Evolutionary conservation across 2,113 vertebrate genomes (phyloP), one percentile per base, ranked within the genome.

Genomic region (Cyprinodon brontotheroides): DNA sequence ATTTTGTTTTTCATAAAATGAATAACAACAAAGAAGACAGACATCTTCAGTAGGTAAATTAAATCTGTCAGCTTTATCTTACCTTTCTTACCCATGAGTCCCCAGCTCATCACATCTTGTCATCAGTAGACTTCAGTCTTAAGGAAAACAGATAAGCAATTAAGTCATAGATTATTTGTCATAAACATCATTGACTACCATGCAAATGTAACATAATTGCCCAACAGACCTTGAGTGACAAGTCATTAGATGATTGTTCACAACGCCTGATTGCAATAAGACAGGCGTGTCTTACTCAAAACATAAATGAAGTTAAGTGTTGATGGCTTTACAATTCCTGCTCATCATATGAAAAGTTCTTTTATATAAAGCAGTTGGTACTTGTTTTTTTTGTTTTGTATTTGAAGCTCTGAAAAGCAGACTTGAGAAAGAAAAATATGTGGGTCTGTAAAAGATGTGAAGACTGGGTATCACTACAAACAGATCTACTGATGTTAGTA

Each of bases 131-230:
- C 82, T 62, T 82, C 50, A 57, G 50, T 57, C 92, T 92, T 84
- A 91, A 92, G 80, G 86, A 90, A 94, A 91, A 93, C 90, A 93
- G 90, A 91, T 82, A 68, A 88, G 92, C 94, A 95, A 94, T 95
- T 94, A 95, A 84, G 90, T 91, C 92, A 89, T 64, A 86, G 82
- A 67, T 92, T 92, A 92, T 94, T 94, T 94, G 92, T 93, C 90
- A 93, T 93, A 91, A 93, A 92, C 93, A 92, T 89, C 92, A 92
- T 86, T 91, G 90, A 85, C 86, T 87, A 89, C 90, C 85, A 91
- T 92, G 92, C 93, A 93, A 94, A 95, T 94, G 93, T 87, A 83
- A 74, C 91, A 87, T 94, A 94, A 95, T 94, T 94, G 93, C 94
- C 91, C 92, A 83, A 90, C 92, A 92, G 88, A 87, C 83, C 90